A percentile compares a stretch with the other conserved stretches of the same genome.
Conservation (phyloP, 2,113 vertebrate species). For the Eretmochelys imbricata region DNA sequence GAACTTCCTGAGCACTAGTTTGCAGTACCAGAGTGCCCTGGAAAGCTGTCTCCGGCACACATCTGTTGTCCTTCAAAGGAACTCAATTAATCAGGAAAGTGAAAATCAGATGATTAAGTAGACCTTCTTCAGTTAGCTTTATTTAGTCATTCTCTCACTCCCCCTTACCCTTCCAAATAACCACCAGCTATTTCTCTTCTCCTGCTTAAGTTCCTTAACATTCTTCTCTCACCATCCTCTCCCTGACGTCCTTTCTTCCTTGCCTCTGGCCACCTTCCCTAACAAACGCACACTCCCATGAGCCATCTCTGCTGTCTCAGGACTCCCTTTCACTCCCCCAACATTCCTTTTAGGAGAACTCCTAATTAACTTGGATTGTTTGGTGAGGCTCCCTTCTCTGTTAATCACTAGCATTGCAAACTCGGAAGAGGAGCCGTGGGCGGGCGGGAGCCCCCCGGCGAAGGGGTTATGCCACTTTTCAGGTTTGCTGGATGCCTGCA, state of each 20-base stretch:
- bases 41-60: neutral
- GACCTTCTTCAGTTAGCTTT: neutral
- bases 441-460: too few relatives aligned
- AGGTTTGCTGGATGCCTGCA: slow-evolving; percentile 86
- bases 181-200: neutral
- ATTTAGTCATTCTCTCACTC: neutral
- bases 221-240: neutral
- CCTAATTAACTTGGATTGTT: neutral
- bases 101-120: neutral
- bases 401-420: neutral
- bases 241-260: neutral
- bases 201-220: neutral
- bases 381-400: neutral
- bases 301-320: neutral
- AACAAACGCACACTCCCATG: neutral
- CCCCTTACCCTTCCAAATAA: neutral
- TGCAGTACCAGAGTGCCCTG: neutral
- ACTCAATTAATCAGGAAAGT: neutral
- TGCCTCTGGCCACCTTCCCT: neutral
- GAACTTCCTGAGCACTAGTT: neutral
- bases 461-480: slow-evolving; percentile 89
- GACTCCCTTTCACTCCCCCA: neutral
- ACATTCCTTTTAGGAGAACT: neutral
- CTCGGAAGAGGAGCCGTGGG: neutral
- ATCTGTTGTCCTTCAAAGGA: neutral